phyloP scores from a whole-genome alignment of 37 sponge, comb jelly and placozoan genomes.

The Aplysina aerophoba region DNA sequence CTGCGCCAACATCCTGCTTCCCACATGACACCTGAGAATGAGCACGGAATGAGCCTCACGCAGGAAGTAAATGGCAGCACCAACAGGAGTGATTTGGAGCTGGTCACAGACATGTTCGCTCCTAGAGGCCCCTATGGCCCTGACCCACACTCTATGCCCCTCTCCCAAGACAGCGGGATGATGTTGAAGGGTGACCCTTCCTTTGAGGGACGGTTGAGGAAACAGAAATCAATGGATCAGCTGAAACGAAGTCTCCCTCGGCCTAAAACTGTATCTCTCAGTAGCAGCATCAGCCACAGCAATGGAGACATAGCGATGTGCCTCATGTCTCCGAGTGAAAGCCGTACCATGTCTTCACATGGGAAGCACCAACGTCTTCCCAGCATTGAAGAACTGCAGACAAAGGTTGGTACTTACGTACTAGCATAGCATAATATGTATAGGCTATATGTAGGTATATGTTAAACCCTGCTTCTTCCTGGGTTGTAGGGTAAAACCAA shows the following conservation, averaged over 20 bases:
- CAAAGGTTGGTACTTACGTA: neutral
- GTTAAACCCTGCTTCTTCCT: too few relatives aligned
- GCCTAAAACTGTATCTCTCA: slow-evolving; percentile 21
- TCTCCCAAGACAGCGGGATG: slow-evolving; percentile 19
- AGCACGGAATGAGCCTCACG: slow-evolving; percentile 13
- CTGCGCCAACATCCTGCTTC: slow-evolving; percentile 34
- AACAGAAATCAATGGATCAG: slow-evolving; percentile 10
- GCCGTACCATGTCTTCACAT: neutral
- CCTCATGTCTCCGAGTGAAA: slow-evolving; percentile 8
- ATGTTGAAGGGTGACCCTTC: neutral
- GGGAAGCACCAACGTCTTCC: slow-evolving; percentile 23
- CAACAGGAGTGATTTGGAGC: neutral
- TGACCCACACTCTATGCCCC: neutral
- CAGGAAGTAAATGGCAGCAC: neutral
- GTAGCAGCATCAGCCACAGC: neutral
- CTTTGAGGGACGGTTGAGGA: neutral
- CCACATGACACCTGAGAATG: slow-evolving; percentile 1
- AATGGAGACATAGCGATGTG: neutral
- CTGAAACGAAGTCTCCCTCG: slow-evolving; percentile 3
- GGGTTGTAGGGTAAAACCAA: too few relatives aligned
- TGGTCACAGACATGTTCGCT: slow-evolving; percentile 14
- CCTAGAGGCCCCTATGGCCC: slow-evolving; percentile 1
- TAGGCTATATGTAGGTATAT: too few relatives aligned
- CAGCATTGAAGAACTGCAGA: slow-evolving; percentile 25
- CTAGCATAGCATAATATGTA: too few relatives aligned